Evolutionary conservation across 2,888 invertebrate genomes (phyloP).

Genomic region (Apamea anceps): DNA sequence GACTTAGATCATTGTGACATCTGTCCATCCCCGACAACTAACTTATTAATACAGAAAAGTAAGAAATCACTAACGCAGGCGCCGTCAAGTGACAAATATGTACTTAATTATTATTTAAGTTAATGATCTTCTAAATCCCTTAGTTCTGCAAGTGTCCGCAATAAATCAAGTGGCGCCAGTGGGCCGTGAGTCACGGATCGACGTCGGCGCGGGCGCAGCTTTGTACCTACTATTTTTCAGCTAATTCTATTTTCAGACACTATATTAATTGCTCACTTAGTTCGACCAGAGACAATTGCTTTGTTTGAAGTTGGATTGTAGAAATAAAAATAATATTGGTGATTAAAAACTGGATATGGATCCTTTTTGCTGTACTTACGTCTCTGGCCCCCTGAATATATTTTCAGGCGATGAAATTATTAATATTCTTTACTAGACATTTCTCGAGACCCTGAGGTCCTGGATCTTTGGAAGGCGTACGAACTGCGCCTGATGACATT

Average conservation of each 20-base stretch:
- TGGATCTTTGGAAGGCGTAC: neutral
- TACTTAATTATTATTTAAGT: conserved; percentile 68
- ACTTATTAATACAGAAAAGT: conserved; percentile 24
- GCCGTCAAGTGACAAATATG: conserved; percentile 61
- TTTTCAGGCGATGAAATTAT: neutral
- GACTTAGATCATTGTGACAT: neutral
- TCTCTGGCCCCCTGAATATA: neutral
- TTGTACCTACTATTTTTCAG: conserved; percentile 65
- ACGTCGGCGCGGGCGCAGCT: conserved; percentile 72
- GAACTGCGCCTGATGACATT: neutral
- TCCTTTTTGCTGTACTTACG: neutral
- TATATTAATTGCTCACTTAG: conserved; percentile 64
- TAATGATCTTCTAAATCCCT: conserved; percentile 71
- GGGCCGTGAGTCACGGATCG: conserved; percentile 79
- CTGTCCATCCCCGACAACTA: neutral
- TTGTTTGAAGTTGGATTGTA: conserved; percentile 25
- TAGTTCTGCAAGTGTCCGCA: conserved; percentile 75
- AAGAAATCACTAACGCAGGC: conserved; percentile 44
- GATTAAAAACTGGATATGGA: neutral
- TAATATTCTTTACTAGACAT: neutral
- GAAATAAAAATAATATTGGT: neutral
- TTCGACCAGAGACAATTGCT: conserved; percentile 36
- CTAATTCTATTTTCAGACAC: conserved; percentile 72
- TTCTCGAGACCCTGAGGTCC: neutral
- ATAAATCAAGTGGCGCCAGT: conserved; percentile 87